These are phyloP conservation scores for Muscicapa adusta DNA, from an alignment of 2,113 vertebrate species.

Conservation along the genomic window DNA sequence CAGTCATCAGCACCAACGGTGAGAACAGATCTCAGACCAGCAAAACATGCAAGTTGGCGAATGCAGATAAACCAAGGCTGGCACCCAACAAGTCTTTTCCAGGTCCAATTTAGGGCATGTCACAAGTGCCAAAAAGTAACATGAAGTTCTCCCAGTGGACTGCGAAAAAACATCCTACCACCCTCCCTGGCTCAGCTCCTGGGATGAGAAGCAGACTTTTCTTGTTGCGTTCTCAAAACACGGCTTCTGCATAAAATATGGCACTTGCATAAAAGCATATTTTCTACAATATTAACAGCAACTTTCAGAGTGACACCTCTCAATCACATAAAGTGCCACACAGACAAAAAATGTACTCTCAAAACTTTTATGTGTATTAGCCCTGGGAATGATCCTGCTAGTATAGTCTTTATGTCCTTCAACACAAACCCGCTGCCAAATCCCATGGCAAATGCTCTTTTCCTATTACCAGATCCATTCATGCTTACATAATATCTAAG, in stretches of 20 bases:
- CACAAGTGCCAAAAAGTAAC: background rate
- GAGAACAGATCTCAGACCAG: background rate
- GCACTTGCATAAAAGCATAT: background rate
- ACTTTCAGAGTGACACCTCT: background rate
- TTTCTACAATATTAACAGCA: background rate
- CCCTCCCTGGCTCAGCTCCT: background rate
- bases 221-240: background rate
- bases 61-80: background rate
- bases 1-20: background rate
- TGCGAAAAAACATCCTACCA: background rate
- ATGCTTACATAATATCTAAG: constrained; percentile 38
- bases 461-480: constrained; percentile 36
- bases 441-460: background rate
- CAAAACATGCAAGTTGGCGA: background rate
- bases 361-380: background rate
- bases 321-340: background rate
- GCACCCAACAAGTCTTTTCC: background rate
- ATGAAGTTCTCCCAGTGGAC: background rate
- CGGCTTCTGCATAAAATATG: background rate
- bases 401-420: background rate
- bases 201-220: background rate
- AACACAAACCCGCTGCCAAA: background rate
- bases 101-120: background rate
- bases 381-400: background rate
- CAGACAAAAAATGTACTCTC: background rate